Evolutionary conservation across 2,888 invertebrate species (phyloP), one percentile per base, ranked within the genome.

Genomic region (Melikaiella ostensackeni): DNA sequence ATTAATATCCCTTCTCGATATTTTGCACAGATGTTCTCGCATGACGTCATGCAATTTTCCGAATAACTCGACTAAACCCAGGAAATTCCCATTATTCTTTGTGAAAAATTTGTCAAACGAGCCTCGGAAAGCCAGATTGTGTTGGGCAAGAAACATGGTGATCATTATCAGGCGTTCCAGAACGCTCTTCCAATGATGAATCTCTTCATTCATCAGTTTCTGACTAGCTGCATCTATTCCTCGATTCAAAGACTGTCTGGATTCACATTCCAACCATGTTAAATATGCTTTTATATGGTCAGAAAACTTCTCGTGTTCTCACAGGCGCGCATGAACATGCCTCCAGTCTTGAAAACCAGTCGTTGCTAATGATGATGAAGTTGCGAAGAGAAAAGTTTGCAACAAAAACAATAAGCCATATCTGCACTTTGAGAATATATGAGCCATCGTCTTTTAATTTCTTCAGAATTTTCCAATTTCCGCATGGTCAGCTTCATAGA

Each of bases 51-150:
- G 2, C 2, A 75, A 77, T 35, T 76, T 78, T 35, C 77, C 75
- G 19, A 81, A 57, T 46, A 79, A 55, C 59, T 81, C 73, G 35
- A 80, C 75, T 38, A 81, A 63, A 21, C 79, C 80, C 27, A 83
- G 76, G 77, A 84, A 83, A 79, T 80, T 80, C 57, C 82, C 80
- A 80, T 83, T 78, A 79, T 84, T 78, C 38, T 74, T 57, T 59
- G 70, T 77, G 63, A 74, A 79, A 19, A 78, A 33, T 30, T 73
- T 76, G 62, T 79, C 79, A 70, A 78, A 80, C 27, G 42, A 78
- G 46, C 80, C 81, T 55, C 82, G 75, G 77, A 83, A 84, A 63
- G 81, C 75, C 64, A 83, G 75, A 79, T 80, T 81, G 46, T 81
- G 79, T 55, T 80, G 64, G 62, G 77, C 78, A 63, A 79, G 70